Evolutionary conservation across 1,140 invertebrate species (phyloP).

Genomic region (Panulirus ornatus): DNA sequence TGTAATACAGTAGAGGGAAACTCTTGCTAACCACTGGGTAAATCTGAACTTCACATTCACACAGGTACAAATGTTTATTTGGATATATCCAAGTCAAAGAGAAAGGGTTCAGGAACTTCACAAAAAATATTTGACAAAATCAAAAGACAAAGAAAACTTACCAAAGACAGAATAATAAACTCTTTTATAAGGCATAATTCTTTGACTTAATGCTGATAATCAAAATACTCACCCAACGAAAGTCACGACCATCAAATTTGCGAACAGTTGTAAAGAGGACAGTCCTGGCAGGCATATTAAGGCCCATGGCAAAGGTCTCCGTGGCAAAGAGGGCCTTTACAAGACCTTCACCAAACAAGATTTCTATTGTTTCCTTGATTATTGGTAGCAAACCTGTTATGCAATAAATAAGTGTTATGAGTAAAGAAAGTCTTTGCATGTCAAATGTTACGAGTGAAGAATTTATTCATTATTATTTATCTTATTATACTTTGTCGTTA

Average conservation of each 20-base stretch:
- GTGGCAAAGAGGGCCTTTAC: constrained; percentile 99
- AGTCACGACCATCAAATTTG: constrained; percentile 99
- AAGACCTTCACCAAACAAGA: constrained; percentile 97
- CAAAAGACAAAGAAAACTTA: no score
- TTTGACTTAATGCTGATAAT: no score
- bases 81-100: no score
- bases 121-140: no score
- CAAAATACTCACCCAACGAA: constrained; percentile 89
- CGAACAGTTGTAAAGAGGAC: constrained; percentile 96
- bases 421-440: not conserved
- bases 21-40: no score
- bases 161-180: no score
- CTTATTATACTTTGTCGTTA: no score
- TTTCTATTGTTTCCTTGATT: constrained; percentile 99
- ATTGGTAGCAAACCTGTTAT: constrained; percentile 91
- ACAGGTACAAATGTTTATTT: no score
- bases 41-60: no score
- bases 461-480: not conserved
- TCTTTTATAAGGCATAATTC: no score
- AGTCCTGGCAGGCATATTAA: constrained; percentile 99
- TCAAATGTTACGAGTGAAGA: not conserved
- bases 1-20: no score
- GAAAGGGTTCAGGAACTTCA: no score
- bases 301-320: constrained; percentile 99
- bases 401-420: constrained; percentile 34